A percentile compares a stretch with the other conserved stretches of the same genome.
Evolutionary conservation across 2,888 invertebrate species (phyloP).

Genomic region (Synanthedon andrenaeformis): DNA sequence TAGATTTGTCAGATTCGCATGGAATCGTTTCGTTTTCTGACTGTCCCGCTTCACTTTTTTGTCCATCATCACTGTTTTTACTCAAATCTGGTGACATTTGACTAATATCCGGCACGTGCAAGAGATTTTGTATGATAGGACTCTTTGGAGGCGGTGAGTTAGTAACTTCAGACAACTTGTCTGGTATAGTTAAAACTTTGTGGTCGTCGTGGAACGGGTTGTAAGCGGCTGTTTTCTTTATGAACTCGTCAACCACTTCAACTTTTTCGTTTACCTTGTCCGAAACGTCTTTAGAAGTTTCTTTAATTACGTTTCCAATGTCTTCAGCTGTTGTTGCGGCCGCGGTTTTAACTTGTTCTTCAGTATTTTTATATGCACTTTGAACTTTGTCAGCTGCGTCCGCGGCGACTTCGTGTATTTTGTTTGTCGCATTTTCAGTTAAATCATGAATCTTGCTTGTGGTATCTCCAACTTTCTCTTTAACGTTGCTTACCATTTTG

Average conservation of each 20-base stretch:
- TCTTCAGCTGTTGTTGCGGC: slow-evolving; percentile 13
- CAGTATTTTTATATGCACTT: slow-evolving; percentile 5
- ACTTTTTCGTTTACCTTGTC: slow-evolving; percentile 34
- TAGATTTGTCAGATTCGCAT: slow-evolving; percentile 61
- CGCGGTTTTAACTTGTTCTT: slow-evolving; percentile 3
- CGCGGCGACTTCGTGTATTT: slow-evolving; percentile 6
- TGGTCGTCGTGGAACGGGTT: slow-evolving; percentile 39
- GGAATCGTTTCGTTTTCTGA: slow-evolving; percentile 65
- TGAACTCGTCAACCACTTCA: slow-evolving; percentile 42
- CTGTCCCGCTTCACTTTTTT: slow-evolving; percentile 53
- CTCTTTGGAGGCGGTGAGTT: slow-evolving; percentile 59
- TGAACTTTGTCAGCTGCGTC: slow-evolving; percentile 6
- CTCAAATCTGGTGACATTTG: slow-evolving; percentile 53
- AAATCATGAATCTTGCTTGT: slow-evolving; percentile 1
- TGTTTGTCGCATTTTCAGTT: not conserved
- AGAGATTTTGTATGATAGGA: slow-evolving; percentile 50
- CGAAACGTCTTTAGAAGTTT: slow-evolving; percentile 19
- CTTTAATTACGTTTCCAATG: slow-evolving; percentile 22
- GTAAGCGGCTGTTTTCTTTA: slow-evolving; percentile 39
- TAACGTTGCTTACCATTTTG: slow-evolving; percentile 17
- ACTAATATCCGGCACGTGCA: slow-evolving; percentile 49
- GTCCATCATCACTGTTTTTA: slow-evolving; percentile 56
- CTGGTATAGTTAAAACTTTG: slow-evolving; percentile 42
- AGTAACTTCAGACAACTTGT: slow-evolving; percentile 36
- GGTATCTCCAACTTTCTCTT: slow-evolving; percentile 7